A percentile compares a stretch with the other conserved stretches of the same genome.
These are phyloP conservation scores for Drosophila rufa DNA, from an alignment of 1,140 invertebrate genomes.

Conservation along the genomic window DNA sequence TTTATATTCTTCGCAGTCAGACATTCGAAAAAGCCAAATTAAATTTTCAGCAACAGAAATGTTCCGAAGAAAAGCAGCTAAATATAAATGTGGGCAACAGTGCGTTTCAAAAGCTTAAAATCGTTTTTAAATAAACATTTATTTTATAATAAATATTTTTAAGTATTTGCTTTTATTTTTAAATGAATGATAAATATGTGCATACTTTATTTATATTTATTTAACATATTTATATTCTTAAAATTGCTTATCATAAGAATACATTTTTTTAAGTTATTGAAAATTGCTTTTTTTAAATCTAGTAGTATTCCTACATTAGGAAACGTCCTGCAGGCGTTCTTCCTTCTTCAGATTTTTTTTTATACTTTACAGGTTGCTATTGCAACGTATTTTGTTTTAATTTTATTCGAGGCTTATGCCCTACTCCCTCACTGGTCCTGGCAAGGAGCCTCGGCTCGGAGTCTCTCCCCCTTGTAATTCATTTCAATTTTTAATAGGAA, in stretches of 20 bases:
- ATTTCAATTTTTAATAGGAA: slow-evolving; percentile 68
- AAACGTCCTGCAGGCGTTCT: slow-evolving; percentile 33
- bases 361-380: slow-evolving; percentile 54
- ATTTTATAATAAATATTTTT: neutral
- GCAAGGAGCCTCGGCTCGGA: neutral
- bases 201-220: too few relatives aligned
- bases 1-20: slow-evolving; percentile 3
- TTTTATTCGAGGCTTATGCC: slow-evolving; percentile 35
- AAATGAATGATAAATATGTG: too few relatives aligned
- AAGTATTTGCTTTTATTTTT: neutral
- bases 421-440: slow-evolving; percentile 4
- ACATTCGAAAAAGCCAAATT: slow-evolving; percentile 18
- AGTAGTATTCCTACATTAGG: too few relatives aligned
- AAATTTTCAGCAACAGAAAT: slow-evolving; percentile 45
- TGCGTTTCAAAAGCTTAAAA: neutral
- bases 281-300: too few relatives aligned
- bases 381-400: slow-evolving; percentile 60
- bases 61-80: neutral
- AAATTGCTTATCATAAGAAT: too few relatives aligned
- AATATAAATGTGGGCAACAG: neutral
- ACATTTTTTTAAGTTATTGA: too few relatives aligned
- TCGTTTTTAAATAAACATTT: neutral
- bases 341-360: slow-evolving; percentile 28
- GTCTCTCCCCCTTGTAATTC: slow-evolving; percentile 20
- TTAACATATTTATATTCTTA: too few relatives aligned